Evolutionary conservation across 2,888 invertebrate genomes (phyloP), one percentile per base, ranked within the genome.

Genomic region (Thereva unica): DNA sequence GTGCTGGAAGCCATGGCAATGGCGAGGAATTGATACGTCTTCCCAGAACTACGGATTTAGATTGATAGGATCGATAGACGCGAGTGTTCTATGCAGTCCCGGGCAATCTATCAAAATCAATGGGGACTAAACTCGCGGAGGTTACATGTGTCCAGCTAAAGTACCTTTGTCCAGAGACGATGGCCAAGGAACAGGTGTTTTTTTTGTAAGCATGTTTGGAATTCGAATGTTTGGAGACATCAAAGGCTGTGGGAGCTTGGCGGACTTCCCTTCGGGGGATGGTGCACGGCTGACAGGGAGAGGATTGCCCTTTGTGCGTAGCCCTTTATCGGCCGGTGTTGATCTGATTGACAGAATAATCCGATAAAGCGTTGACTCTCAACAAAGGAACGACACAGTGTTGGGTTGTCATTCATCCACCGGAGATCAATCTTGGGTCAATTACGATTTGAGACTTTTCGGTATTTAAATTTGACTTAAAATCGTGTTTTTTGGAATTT

Each of bases 91-190:
- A 64, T 47, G 45, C 44, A 52, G 38, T 38, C 47, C 38, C 38
- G 40, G 37, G 53, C 55, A 64, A 64, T 64, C 64, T 64, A 64
- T 64, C 64, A 64, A 64, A 64, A 64, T 64, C 64, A 64, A 64
- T 54, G 44, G 44, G 38, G 23, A 45, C 45, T 10, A 38, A 10
- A n/a, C 44, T 41, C 37, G 44, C 42, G 53, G 53, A 10, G n/a
- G 50, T 9, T 64, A 64, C 35, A 64, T 41, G 49, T 49, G 59
- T 59, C 23, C 61, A 40, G 50, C 10, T 61, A 50, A 50, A 61
- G 45, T 59, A 59, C 40, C 50, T 40, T 61, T 49, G 40, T 23
- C 41, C 40, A 41, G 35, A 49, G 40, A 34, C 35, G 40, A 7
- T 61, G 50, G 35, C 41, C 9, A 35, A 45, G 35, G 40, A 61